Evolutionary conservation across 2,797 vertebrate species (phyloP).

Genomic region (Hemitrygon akajei): DNA sequence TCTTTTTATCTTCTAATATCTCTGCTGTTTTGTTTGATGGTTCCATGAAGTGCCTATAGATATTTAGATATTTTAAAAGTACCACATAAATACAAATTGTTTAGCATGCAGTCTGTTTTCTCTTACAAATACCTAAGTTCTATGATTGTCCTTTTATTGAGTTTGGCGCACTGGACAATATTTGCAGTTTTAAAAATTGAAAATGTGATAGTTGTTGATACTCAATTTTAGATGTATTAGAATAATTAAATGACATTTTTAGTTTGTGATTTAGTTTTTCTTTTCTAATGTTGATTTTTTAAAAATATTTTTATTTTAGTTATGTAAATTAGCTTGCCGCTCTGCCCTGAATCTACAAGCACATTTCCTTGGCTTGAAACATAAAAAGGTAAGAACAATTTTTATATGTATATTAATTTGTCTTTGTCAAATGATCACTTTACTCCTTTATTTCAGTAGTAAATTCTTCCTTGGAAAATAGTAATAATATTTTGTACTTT

Average conservation of each 20-base stretch:
- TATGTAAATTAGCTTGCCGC: constrained; percentile 52
- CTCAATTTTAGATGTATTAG: not conserved
- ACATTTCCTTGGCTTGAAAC: constrained; percentile 49
- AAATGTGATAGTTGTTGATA: not conserved
- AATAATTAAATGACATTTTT: not conserved
- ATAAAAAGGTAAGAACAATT: constrained; percentile 44
- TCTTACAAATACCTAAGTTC: not conserved
- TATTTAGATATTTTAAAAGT: no score
- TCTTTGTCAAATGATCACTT: not conserved
- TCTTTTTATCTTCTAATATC: no score
- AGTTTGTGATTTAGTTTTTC: not conserved
- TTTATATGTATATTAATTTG: no score
- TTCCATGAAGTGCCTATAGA: no score
- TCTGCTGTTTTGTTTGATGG: no score
- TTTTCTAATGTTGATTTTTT: not conserved
- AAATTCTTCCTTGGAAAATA: not conserved
- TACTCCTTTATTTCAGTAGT: not conserved
- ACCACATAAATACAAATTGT: not conserved
- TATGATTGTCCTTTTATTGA: not conserved
- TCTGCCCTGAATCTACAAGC: constrained; percentile 49
- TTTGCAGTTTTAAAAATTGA: not conserved
- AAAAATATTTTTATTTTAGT: constrained; percentile 44
- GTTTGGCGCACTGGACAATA: not conserved
- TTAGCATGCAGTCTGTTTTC: not conserved
- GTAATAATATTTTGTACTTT: not conserved